Evolutionary conservation across 2,113 vertebrate species (phyloP), one percentile per base, ranked within the genome.

Genomic region (Caloenas nicobarica): DNA sequence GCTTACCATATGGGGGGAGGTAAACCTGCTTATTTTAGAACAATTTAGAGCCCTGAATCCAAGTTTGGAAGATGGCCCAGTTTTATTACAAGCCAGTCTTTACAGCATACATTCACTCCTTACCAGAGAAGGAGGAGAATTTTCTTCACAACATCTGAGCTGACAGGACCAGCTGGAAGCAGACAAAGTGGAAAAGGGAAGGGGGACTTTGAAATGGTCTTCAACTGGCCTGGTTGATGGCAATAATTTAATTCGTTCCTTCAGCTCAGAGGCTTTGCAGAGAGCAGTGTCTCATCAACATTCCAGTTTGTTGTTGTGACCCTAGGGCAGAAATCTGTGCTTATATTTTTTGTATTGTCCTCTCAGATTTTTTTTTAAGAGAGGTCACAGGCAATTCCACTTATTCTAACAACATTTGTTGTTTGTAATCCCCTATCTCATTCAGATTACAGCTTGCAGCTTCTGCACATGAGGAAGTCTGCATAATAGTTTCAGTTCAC

Each of bases 401-500:
- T 0, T 81, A 16, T 13, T 86, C 17, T 68, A 78, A 46, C 15
- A 91, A 34, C 44, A 81, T 68, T 88, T 90, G 29, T 51, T 36
- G 5, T 53, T 91, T 78, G 24, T 88, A 95, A 42, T 71, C 29
- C 40, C 83, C 88, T 3, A 11, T 80, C 54, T 85, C 38, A 5
- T 93, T 92, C 66, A 76, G 87, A 92, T 83, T 81, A 71, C 48
- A 54, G 53, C 57, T 97, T 92, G 65, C 50, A 93, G 62, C 72
- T 93, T 94, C 80, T 66, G 60, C 70, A 33, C 66, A 40, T 62
- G 71, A 57, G 87, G 54, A 92, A 90, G 90, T 74, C 92, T 94
- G 60, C 79, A 64, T 86, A 92, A 97, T 91, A 94, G 83, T 94
- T 95, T 97, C 82, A 89, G 73, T 94, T 95, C 92, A 76, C 86